phyloP scores from a whole-genome alignment of 2,113 vertebrate species.

The Serinus canaria region DNA sequence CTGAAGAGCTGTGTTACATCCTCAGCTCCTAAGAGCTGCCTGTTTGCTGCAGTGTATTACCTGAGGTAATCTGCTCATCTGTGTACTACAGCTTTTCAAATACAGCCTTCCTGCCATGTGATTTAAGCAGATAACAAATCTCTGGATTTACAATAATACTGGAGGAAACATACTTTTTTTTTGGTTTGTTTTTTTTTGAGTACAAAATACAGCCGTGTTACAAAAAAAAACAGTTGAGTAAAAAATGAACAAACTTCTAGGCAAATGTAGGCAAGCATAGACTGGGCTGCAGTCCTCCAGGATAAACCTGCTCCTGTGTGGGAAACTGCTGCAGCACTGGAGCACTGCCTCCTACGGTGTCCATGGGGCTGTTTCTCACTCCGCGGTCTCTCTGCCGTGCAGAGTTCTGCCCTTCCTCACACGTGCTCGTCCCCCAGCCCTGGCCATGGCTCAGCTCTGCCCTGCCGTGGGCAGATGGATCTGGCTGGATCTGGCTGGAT shows the following conservation, averaged over 20 bases:
- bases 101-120: not conserved
- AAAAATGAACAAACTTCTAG: not conserved
- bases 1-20: not conserved
- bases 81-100: not conserved
- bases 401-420: fast-evolving
- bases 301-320: not conserved
- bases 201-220: fast-evolving
- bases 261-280: not conserved
- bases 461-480: fast-evolving
- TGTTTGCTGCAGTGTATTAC: not conserved
- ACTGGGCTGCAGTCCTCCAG: not conserved
- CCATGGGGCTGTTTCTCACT: fast-evolving
- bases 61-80: not conserved
- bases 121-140: not conserved
- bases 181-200: not conserved
- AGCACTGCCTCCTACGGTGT: fast-evolving
- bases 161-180: not conserved
- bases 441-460: fast-evolving
- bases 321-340: not conserved
- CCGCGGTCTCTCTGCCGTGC: fast-evolving
- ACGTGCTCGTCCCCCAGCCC: fast-evolving
- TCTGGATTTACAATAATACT: not conserved
- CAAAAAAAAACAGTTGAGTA: not conserved
- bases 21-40: not conserved
- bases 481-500: fast-evolving